Percentiles rank a stretch among this genome's conserved stretches.
These are phyloP conservation scores for Lophura swinhoii DNA, from an alignment of 2,797 vertebrate genomes.

Conservation along the genomic window DNA sequence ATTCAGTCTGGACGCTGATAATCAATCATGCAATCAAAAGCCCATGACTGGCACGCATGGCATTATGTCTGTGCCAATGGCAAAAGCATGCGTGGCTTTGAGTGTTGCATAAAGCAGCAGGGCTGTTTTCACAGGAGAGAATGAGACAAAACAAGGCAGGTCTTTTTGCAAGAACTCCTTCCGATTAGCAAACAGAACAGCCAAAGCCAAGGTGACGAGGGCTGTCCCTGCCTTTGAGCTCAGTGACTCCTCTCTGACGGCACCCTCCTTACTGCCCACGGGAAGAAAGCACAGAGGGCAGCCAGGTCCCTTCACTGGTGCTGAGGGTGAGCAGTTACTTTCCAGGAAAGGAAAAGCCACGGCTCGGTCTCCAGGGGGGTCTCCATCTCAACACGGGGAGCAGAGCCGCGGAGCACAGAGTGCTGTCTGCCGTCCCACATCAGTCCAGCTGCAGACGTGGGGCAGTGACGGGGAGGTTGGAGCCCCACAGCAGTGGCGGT, in stretches of 20 bases:
- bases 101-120: not conserved
- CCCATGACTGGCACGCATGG: accelerated
- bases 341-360: not conserved
- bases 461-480: not conserved
- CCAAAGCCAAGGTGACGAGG: accelerated
- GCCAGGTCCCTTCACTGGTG: accelerated
- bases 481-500: not conserved
- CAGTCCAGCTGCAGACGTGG: not conserved
- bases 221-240: not conserved
- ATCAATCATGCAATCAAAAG: slow-evolving; percentile 40
- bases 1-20: slow-evolving; percentile 32
- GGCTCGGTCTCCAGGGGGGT: accelerated
- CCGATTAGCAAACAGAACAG: not conserved
- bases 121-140: not conserved
- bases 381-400: accelerated
- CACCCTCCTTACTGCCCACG: not conserved
- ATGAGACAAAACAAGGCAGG: not conserved
- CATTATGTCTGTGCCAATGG: not conserved
- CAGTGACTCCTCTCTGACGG: not conserved
- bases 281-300: not conserved
- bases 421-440: accelerated
- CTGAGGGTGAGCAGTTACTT: accelerated
- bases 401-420: accelerated
- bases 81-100: not conserved
- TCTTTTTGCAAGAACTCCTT: not conserved